Evolutionary conservation across 2,113 vertebrate species (phyloP).

Genomic region (Dipodomys ordii): DNA sequence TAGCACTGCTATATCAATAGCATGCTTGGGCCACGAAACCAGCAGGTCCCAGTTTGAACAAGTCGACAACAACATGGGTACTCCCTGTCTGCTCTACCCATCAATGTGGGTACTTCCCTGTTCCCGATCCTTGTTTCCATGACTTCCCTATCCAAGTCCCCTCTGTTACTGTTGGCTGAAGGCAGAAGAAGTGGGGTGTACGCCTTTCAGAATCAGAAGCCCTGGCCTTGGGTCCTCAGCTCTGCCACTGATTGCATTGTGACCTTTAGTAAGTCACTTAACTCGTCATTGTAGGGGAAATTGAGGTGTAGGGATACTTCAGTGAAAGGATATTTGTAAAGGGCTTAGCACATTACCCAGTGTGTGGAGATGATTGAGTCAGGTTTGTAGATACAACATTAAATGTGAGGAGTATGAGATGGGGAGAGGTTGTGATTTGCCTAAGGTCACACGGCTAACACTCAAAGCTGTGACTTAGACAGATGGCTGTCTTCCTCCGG

Average conservation of each 20-base stretch:
- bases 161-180: background rate
- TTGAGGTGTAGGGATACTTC: background rate
- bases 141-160: background rate
- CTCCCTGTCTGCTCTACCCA: too few species aligned
- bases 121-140: background rate
- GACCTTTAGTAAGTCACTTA: background rate
- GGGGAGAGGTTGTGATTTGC: background rate
- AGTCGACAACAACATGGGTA: background rate
- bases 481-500: background rate
- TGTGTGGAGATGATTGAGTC: background rate
- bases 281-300: slow-evolving; percentile 4
- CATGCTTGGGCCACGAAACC: background rate
- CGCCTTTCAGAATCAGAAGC: background rate
- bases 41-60: background rate
- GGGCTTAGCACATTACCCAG: background rate
- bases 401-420: slow-evolving; percentile 5
- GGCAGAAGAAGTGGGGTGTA: background rate
- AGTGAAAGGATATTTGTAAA: background rate
- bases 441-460: background rate
- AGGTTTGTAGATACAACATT: too few species aligned
- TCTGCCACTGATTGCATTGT: background rate
- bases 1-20: background rate
- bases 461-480: background rate
- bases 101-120: background rate
- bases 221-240: background rate